These are phyloP conservation scores for Uloborus plumipes DNA, from an alignment of 2,888 invertebrate genomes.

Conservation along the genomic window DNA sequence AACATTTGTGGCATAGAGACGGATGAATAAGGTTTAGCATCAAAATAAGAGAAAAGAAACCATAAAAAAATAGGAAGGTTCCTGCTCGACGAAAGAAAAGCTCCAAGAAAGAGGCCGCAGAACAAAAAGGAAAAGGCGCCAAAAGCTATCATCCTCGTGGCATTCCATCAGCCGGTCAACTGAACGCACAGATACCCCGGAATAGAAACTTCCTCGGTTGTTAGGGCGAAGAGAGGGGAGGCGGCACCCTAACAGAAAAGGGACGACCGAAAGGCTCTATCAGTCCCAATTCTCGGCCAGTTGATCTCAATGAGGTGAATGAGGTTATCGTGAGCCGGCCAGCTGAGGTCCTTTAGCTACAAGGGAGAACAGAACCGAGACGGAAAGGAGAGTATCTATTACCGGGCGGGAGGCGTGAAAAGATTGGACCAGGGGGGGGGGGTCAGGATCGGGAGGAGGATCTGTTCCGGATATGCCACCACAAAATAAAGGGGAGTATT, in stretches of 20 bases:
- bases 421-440: slow-evolving; percentile 20
- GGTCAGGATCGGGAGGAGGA: background rate
- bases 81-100: slow-evolving; percentile 1
- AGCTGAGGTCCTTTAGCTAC: slow-evolving; percentile 53
- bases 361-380: slow-evolving; percentile 6
- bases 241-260: slow-evolving; percentile 19
- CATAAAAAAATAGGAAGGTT: background rate
- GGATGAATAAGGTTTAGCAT: too few relatives aligned
- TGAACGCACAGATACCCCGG: slow-evolving; percentile 47
- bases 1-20: too few relatives aligned
- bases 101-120: slow-evolving; percentile 1
- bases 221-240: slow-evolving; percentile 15
- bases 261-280: slow-evolving; percentile 40
- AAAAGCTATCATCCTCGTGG: slow-evolving; percentile 48
- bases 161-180: slow-evolving; percentile 55
- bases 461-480: slow-evolving; percentile 27
- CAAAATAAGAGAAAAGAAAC: slow-evolving; percentile 11
- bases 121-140: slow-evolving; percentile 43
- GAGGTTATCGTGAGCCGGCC: slow-evolving; percentile 57
- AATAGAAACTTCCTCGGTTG: slow-evolving; percentile 32
- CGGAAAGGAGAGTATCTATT: slow-evolving; percentile 33
- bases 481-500: slow-evolving; percentile 21
- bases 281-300: slow-evolving; percentile 54
- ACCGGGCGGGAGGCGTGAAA: slow-evolving; percentile 49
- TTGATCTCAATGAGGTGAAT: slow-evolving; percentile 63